Evolutionary conservation across 2,797 vertebrate species (phyloP).

Genomic region (Cercopithecus hamlyni): DNA sequence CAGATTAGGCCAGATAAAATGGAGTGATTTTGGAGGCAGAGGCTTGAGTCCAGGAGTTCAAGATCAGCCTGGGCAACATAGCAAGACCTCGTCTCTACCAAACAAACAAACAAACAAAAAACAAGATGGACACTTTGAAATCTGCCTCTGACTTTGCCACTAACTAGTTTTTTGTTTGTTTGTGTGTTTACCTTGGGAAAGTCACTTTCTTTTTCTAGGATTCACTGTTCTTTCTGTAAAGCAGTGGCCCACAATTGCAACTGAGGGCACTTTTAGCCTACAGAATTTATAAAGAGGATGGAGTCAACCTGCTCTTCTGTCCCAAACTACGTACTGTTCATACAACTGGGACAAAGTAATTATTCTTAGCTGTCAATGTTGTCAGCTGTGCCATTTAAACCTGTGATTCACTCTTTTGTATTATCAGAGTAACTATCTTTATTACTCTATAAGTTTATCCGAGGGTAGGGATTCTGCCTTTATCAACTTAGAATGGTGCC

Average conservation of each 20-base stretch:
- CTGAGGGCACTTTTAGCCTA: neutral
- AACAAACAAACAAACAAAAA: neutral
- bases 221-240: neutral
- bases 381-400: neutral
- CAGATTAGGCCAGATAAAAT: neutral
- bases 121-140: neutral
- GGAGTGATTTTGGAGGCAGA: neutral
- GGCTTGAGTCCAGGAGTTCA: neutral
- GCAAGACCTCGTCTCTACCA: neutral
- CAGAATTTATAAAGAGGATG: neutral
- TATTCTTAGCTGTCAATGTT: neutral
- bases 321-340: neutral
- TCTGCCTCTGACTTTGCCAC: neutral
- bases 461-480: neutral
- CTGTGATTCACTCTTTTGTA: neutral
- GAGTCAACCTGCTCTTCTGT: accelerated
- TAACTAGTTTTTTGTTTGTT: neutral
- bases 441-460: neutral
- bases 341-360: neutral
- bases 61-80: neutral
- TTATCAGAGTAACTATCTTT: neutral
- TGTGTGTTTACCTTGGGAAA: neutral
- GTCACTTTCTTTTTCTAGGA: neutral
- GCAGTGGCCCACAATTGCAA: neutral
- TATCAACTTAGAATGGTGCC: neutral